Base-by-base conservation (phyloP, 2,797 vertebrate genomes). In the Myotis pilosus region DNA sequence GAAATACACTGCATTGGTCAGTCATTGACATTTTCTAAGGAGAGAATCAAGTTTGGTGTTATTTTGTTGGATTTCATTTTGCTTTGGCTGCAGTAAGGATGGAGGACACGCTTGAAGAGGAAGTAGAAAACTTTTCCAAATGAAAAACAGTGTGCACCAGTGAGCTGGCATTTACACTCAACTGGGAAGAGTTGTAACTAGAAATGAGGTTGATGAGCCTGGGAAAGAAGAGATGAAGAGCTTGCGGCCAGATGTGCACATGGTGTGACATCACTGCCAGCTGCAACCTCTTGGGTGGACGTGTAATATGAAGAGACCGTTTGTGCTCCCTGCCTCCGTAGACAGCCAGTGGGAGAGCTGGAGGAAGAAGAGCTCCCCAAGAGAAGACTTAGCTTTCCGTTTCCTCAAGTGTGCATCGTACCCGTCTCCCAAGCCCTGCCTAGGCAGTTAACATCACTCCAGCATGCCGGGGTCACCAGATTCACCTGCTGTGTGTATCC, bases 331-430 rank as follows among this genome's bases (percentile, higher is more conserved):
- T 5, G 44, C 22, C 69, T 30, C 6, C 13, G 0, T 15, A 6
- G 6, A 25, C 41, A 53, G 25, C 71, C 66, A 9, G 0, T 49
- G 11, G 41, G 16, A 76, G n/a, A 71, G 1, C 5, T 23, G 8
- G 15, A 49, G 5, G 38, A 57, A 60, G 13, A 22, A 47, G 16
- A 10, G 2, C 13, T 2, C 2, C 20, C 66, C 0, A 0, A 64
- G 83, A 12, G 57, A 53, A 72, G 75, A 79, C 1, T 0, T 16
- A 33, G 10, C 22, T 49, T 28, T 2, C 0, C 1, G 41, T 41
- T 15, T 78, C 6, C n/a, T 47, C 17, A 74, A 23, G 0, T 55
- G 28, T 5, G 28, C 33, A n/a, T 33, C 41, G n/a, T 38, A 44
- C 2, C 16, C n/a, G 64, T 74, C 41, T 72, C 55, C 74, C 22